A percentile compares a stretch with the other conserved stretches of the same genome.
phyloP scores from a whole-genome alignment of 2,888 invertebrate species.

The Baronia brevicornis region DNA sequence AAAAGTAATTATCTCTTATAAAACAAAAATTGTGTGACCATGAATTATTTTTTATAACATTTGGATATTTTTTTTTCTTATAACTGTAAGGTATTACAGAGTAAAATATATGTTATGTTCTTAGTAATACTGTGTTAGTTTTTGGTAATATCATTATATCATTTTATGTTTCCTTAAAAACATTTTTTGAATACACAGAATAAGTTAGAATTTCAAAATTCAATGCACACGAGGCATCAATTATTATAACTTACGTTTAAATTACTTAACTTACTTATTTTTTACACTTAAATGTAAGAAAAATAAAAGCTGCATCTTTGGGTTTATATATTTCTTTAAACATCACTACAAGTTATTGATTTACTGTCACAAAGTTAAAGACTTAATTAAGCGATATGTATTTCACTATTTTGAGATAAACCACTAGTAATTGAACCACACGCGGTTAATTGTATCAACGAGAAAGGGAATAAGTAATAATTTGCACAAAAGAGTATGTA shows the following conservation, averaged over 20 bases:
- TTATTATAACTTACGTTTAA: slow-evolving; percentile 33
- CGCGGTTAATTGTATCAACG: slow-evolving; percentile 28
- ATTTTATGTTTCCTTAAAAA: too few relatives aligned
- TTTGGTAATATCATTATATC: too few relatives aligned
- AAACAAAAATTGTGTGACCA: too few relatives aligned
- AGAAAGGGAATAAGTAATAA: not conserved
- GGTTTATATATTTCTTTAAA: slow-evolving; percentile 38
- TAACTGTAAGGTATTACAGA: too few relatives aligned
- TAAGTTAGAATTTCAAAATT: too few relatives aligned
- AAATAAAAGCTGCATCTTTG: slow-evolving; percentile 71
- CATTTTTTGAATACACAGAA: too few relatives aligned
- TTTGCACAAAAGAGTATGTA: too few relatives aligned
- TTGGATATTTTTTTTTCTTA: too few relatives aligned
- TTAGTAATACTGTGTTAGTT: slow-evolving; percentile 20
- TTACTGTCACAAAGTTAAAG: slow-evolving; percentile 56
- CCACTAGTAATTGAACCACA: slow-evolving; percentile 30
- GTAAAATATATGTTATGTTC: too few relatives aligned
- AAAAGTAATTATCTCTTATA: too few relatives aligned
- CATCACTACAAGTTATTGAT: slow-evolving; percentile 50
- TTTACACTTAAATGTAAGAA: slow-evolving; percentile 55
- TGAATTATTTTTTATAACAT: too few relatives aligned
- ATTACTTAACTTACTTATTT: slow-evolving; percentile 43
- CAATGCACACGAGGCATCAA: slow-evolving; percentile 27
- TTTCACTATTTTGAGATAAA: slow-evolving; percentile 38
- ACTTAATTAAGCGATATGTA: slow-evolving; percentile 70